Evolutionary conservation across 2,797 vertebrate species (phyloP), one percentile per base, ranked within the genome.

Genomic region (Neosilurus hyrtlii): DNA sequence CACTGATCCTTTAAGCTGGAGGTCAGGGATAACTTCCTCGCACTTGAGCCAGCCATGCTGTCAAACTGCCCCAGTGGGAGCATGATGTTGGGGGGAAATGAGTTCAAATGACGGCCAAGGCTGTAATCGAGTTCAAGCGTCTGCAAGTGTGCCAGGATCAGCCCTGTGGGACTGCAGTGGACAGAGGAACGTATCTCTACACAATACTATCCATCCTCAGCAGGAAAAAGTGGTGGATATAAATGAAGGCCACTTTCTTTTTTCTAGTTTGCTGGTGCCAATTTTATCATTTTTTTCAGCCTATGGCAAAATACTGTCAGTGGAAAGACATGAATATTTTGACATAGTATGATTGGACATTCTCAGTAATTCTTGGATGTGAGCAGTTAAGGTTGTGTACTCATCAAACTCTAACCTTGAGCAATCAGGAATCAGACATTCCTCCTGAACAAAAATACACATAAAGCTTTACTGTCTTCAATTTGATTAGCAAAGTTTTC

Each of bases 401-500:
- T 72, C 57, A 76, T 83, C 65, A 82, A 77, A 77, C 51, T 82
- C 57, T 68, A 54, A 24, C 51, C 76, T 86, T 79, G 81, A 80
- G 66, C 86, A 72, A 65, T 62, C 83, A 66, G 86, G 80, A 70
- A 70, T 71, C 26, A 77, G 71, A 85, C 74, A 63, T 66, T 81
- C 66, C 73, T 86, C 43, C 72, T 66, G 66, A 84, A 81, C 63
- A 70, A 24, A 79, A 83, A 82, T 61, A 81, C 68, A 56, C 78
- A 59, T 79, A 83, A 66, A 72, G 75, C 82, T 89, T 91, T 87
- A 84, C 87, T 89, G 90, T 90, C 89, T 90, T 49, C 30, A 37
- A 49, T 71, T 70, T 61, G 79, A 91, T 88, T 88, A 93, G 91
- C 89, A 92, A 92, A 91, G 91, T 90, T 91, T 78, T 76, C 70